Evolutionary conservation across 2,888 invertebrate species (phyloP).

Genomic region (Agrochola litura): DNA sequence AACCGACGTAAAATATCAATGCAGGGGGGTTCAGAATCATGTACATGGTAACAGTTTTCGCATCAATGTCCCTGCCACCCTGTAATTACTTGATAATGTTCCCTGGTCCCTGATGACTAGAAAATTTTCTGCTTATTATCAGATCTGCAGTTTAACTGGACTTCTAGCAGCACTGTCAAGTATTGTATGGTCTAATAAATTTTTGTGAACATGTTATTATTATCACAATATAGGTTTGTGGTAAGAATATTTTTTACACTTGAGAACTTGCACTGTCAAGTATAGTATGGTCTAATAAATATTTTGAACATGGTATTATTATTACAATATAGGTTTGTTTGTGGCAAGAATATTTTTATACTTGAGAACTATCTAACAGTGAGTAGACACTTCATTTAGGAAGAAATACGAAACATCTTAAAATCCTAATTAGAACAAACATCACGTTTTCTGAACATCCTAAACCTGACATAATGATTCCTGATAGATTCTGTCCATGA

Average conservation of each 20-base stretch:
- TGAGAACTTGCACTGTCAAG: no score
- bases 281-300: neutral
- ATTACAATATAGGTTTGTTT: neutral
- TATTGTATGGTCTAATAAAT: neutral
- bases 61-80: no score
- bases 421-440: conserved; percentile 1
- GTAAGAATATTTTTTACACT: neutral
- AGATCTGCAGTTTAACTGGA: neutral
- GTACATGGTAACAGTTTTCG: no score
- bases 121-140: neutral
- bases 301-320: neutral
- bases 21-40: no score
- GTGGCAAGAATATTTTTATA: neutral
- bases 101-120: neutral
- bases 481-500: neutral
- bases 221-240: neutral
- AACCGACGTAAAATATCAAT: no score
- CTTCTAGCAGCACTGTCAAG: neutral
- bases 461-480: neutral
- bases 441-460: neutral
- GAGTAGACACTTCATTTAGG: neutral
- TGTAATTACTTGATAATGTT: neutral
- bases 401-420: neutral
- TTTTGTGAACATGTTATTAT: neutral
- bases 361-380: neutral